Evolutionary conservation across 2,888 invertebrate species (phyloP).

Genomic region (Chymomyza amoena): DNA sequence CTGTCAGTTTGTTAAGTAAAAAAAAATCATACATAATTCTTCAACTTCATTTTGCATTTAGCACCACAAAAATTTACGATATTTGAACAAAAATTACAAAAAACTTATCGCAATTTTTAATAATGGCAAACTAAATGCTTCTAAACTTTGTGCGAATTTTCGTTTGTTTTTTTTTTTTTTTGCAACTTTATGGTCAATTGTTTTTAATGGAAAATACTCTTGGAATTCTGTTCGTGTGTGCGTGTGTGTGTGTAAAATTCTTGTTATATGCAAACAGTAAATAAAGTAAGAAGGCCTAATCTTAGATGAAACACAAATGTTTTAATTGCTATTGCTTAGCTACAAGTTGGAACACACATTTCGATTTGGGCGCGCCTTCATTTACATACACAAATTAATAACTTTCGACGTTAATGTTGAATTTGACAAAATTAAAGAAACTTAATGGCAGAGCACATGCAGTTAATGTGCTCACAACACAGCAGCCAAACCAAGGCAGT

Average conservation of each 20-base stretch:
- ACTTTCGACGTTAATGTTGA: conserved; percentile 44
- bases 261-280: conserved; percentile 4
- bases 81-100: conserved; percentile 32
- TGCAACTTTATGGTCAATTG: conserved; percentile 15
- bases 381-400: conserved; percentile 34
- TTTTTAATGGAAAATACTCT: conserved; percentile 52
- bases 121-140: not conserved
- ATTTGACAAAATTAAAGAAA: not conserved
- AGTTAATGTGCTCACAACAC: conserved; percentile 21
- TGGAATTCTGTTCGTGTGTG: conserved; percentile 60
- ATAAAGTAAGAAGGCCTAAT: conserved; percentile 12
- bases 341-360: conserved; percentile 12
- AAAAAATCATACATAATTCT: conserved; percentile 36
- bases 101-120: conserved; percentile 30
- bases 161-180: conserved; percentile 26
- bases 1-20: conserved; percentile 7
- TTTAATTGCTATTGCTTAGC: conserved; percentile 17
- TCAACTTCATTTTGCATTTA: conserved; percentile 38
- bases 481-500: conserved; percentile 64
- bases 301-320: not conserved
- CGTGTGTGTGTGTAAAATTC: conserved; percentile 13
- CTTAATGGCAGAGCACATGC: not conserved
- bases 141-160: conserved; percentile 15
- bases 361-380: conserved; percentile 7
- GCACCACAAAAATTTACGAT: conserved; percentile 46